Evolutionary conservation across 1,140 invertebrate species (phyloP).

Genomic region (Apocrypta bakeri): DNA sequence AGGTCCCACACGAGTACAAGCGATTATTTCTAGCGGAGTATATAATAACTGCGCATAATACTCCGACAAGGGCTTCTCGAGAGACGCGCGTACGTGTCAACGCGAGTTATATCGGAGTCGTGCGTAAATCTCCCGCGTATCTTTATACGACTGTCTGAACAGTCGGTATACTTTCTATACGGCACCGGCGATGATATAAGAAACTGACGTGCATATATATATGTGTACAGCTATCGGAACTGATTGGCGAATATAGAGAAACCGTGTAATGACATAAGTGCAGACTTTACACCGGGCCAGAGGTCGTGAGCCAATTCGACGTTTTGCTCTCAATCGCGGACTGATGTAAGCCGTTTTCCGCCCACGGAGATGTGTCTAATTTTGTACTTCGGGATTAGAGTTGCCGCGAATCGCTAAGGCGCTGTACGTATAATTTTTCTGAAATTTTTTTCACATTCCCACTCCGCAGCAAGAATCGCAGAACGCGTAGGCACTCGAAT

Average conservation of each 20-base stretch:
- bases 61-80: neutral
- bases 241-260: neutral
- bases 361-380: constrained; percentile 4
- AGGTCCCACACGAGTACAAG: constrained; percentile 23
- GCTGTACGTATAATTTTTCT: too few relatives aligned
- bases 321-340: neutral
- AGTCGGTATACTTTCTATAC: neutral
- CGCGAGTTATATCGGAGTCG: neutral
- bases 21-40: constrained; percentile 33
- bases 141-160: neutral
- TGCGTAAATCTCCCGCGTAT: neutral
- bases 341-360: constrained; percentile 4
- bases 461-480: neutral
- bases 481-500: neutral
- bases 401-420: neutral
- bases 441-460: constrained; percentile 13
- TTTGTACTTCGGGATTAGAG: neutral
- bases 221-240: constrained; percentile 11
- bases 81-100: neutral
- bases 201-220: neutral
- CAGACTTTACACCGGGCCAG: constrained; percentile 14
- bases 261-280: constrained; percentile 41
- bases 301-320: constrained; percentile 29
- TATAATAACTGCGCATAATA: constrained; percentile 20
- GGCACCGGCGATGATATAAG: too few relatives aligned